Evolutionary conservation across 2,797 vertebrate genomes (phyloP).

Genomic region (Fundulus diaphanus): DNA sequence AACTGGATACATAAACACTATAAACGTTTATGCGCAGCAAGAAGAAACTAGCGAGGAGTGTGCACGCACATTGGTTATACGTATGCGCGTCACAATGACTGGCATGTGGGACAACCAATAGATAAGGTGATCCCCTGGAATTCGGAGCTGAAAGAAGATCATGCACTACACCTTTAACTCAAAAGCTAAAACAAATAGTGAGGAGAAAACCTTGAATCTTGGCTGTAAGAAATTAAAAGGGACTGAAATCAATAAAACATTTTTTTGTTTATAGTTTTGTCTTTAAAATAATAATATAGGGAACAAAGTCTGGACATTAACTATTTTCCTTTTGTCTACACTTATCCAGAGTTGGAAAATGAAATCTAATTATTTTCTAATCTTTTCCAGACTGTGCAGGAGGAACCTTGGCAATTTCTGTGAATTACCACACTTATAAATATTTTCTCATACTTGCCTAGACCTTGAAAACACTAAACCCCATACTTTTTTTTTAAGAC

Average conservation of each 20-base stretch:
- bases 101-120: no score
- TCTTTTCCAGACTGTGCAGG: neutral
- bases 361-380: neutral
- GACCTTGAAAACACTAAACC: neutral
- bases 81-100: no score
- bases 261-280: neutral
- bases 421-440: neutral
- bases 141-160: no score
- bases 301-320: neutral
- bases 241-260: slow-evolving; percentile 4
- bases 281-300: neutral
- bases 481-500: neutral
- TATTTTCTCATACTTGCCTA: neutral
- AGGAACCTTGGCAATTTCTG: neutral
- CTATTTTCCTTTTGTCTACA: neutral
- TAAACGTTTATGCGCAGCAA: no score
- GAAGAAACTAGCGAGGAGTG: no score
- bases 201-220: neutral
- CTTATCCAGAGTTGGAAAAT: neutral
- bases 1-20: no score
- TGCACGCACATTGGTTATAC: no score
- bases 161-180: no score
- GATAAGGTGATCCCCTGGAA: no score
- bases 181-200: neutral
- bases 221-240: neutral